Percentiles rank a stretch among this genome's conserved stretches.
Conservation (phyloP, 2,797 vertebrate genomes). For the Chaetodon trifasciatus region DNA sequence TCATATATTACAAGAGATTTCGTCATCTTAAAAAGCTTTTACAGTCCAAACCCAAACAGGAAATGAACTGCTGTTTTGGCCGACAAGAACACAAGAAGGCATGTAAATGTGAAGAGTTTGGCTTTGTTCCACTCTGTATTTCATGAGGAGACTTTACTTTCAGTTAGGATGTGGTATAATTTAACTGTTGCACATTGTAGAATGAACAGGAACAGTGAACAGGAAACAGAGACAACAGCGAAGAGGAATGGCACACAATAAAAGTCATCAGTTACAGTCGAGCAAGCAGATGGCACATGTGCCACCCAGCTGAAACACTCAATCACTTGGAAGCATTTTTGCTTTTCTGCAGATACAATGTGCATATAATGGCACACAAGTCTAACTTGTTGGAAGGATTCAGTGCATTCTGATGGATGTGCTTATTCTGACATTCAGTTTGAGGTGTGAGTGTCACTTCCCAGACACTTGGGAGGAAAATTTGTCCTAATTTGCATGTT, state of each 20-base stretch:
- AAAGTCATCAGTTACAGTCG: constrained; percentile 39
- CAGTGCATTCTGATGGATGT: constrained; percentile 52
- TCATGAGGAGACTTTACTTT: constrained; percentile 1
- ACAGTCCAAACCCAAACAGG: neutral
- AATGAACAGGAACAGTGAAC: constrained; percentile 27
- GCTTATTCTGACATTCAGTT: constrained; percentile 45
- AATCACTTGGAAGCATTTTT: constrained; percentile 57
- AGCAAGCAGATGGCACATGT: constrained; percentile 61
- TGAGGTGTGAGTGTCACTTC: constrained; percentile 55
- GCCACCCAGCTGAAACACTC: constrained; percentile 49
- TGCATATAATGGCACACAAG: constrained; percentile 49
- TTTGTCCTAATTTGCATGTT: constrained; percentile 68
- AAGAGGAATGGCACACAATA: constrained; percentile 27
- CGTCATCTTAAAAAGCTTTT: neutral
- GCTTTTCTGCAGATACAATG: constrained; percentile 43
- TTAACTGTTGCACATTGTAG: neutral
- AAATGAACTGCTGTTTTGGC: neutral
- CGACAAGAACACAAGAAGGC: neutral
- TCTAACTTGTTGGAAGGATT: constrained; percentile 57
- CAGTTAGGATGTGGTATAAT: constrained; percentile 22
- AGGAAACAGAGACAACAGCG: constrained; percentile 18
- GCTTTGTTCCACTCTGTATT: neutral
- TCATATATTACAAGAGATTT: neutral
- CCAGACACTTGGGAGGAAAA: constrained; percentile 53
- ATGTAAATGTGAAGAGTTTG: neutral